Percentiles rank a stretch among this genome's conserved stretches.
These are phyloP conservation scores for Astreopora myriophthalma DNA, from an alignment of 64 coral and sea anemone genomes.

Conservation along the genomic window DNA sequence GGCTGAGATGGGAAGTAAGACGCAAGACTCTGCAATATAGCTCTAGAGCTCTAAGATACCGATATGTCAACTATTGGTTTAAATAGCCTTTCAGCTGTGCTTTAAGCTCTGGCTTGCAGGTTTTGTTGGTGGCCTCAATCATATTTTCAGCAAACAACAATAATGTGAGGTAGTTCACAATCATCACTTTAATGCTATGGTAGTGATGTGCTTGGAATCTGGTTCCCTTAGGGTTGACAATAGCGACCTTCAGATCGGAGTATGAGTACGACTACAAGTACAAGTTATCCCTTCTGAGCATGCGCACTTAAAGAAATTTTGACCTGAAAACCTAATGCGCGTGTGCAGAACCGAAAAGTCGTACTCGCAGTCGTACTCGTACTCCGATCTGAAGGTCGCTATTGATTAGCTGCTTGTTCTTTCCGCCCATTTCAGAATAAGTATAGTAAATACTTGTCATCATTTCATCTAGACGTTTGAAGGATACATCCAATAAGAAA, in stretches of 20 bases:
- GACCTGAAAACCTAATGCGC: no score
- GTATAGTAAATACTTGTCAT: conserved; percentile 62
- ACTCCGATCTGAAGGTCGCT: no score
- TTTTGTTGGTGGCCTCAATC: conserved; percentile 54
- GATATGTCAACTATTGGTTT: no score
- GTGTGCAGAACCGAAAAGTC: no score
- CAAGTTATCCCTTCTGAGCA: no score
- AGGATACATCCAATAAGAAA: conserved; percentile 65
- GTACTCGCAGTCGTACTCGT: no score
- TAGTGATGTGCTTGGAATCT: conserved; percentile 62
- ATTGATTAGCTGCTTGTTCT: conserved; percentile 53
- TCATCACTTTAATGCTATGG: conserved; percentile 38
- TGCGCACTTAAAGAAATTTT: no score
- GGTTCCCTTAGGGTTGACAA: conserved; percentile 58
- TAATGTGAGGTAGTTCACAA: conserved; percentile 39
- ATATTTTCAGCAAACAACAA: conserved; percentile 54
- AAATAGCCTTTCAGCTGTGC: conserved; percentile 28
- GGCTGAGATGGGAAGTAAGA: conserved; percentile 55
- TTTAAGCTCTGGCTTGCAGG: conserved; percentile 32
- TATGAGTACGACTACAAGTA: no score
- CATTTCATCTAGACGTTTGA: conserved; percentile 54
- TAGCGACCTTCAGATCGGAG: no score
- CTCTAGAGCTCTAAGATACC: conserved; percentile 57
- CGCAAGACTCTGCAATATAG: conserved; percentile 54
- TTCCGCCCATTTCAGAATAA: conserved; percentile 42